Base-by-base conservation (phyloP, 92 coral and sea anemone species). In the Virgularia gustaviana region DNA sequence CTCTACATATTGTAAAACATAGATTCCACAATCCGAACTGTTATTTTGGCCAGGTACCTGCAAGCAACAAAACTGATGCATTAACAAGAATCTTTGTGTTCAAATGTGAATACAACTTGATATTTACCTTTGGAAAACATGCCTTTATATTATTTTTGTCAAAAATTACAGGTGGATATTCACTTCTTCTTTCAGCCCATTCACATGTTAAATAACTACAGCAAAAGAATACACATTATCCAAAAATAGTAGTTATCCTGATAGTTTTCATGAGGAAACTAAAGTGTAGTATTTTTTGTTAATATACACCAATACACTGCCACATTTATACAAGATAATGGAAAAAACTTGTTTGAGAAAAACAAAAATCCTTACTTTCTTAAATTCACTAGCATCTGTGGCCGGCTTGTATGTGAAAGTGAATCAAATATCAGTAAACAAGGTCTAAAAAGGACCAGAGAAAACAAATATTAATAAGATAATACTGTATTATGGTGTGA, bases 1-100 rank as follows among this genome's bases (percentile, higher is more conserved):
- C 32, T 92, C 94, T 59, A 92, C 88, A 73, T 92, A 92, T 35
- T 92, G 90, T 27, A 89, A 70, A 3, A 92, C 79, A 63, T 79
- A 92, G 13, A 92, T 83, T 0, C 98, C 98, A 53, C 98, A 92
- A 24, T 92, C 98, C 45, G 90, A 89, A 28, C 54, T 71, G 65
- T 92, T 92, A 32, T 92, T 85, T 37, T 92, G 98, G 20, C 58
- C 64, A 0, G 96, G 98, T 10, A 87, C 94, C 98, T 92, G 20
- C 10, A 16, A 35, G 33, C 10, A 37, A 13, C 11, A 13, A 76
- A 28, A 10, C 24, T 36, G n/a, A 42, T 0, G 9, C 2, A 38
- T n/a, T n/a, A n/a, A n/a, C n/a, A n/a, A n/a, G 30, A 19, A 15
- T 62, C 23, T 32, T 30, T 19, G 9, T n/a, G 3, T 12, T 30